phyloP scores from a whole-genome alignment of 2,113 vertebrate genomes.

The Rhinogobius similis region DNA sequence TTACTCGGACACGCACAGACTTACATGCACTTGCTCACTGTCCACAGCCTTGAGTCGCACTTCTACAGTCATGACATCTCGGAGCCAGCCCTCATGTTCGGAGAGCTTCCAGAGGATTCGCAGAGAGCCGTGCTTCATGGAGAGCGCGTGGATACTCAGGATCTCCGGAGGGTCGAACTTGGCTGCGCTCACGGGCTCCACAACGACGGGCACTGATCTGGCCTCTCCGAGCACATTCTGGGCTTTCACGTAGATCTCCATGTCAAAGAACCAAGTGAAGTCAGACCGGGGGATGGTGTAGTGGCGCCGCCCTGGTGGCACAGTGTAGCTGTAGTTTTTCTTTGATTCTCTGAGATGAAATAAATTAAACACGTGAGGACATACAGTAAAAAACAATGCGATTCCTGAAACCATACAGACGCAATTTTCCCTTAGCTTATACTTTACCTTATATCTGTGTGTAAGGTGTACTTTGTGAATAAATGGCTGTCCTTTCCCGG shows the following conservation, averaged over 20 bases:
- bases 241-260: slow-evolving; percentile 82
- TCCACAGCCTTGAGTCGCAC: slow-evolving; percentile 48
- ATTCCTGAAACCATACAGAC: no score
- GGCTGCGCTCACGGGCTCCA: slow-evolving; percentile 82
- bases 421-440: no score
- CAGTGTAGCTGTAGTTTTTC: slow-evolving; percentile 32
- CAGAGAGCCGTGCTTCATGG: slow-evolving; percentile 61
- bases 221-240: slow-evolving; percentile 81
- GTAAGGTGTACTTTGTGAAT: slow-evolving; percentile 74
- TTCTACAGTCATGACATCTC: slow-evolving; percentile 23
- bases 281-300: slow-evolving; percentile 77
- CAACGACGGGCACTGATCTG: slow-evolving; percentile 65
- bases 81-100: slow-evolving; percentile 59
- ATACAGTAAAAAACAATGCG: neutral
- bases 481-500: slow-evolving; percentile 73
- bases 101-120: slow-evolving; percentile 65
- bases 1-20: neutral
- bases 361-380: slow-evolving; percentile 11
- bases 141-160: slow-evolving; percentile 17
- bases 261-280: slow-evolving; percentile 72
- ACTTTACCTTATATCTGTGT: slow-evolving; percentile 57
- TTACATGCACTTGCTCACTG: slow-evolving; percentile 4
- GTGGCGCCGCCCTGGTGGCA: slow-evolving; percentile 41
- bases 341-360: slow-evolving; percentile 44
- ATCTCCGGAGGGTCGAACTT: slow-evolving; percentile 71